Percentiles rank a stretch among this genome's conserved stretches.
Evolutionary conservation across 2,797 vertebrate genomes (phyloP).

Genomic region (Morelia viridis): DNA sequence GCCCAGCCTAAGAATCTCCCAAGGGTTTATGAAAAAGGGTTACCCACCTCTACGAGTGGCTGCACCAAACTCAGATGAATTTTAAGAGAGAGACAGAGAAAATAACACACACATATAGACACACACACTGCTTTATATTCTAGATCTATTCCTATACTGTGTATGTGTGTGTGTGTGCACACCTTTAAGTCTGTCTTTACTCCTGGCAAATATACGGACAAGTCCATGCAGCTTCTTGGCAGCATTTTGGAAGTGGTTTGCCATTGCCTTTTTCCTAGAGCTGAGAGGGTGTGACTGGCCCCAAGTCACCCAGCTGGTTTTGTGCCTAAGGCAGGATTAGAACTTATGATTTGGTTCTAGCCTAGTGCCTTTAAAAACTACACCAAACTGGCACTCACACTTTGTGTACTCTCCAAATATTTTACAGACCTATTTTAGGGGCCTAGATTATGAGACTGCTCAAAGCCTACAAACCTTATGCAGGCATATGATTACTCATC

Average conservation of each 20-base stretch:
- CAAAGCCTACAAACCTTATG: neutral
- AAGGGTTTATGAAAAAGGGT: neutral
- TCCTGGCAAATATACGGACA: no score
- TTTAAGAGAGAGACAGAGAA: no score
- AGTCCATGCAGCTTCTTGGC: no score
- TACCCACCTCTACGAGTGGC: neutral
- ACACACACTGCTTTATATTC: no score
- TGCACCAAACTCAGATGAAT: neutral
- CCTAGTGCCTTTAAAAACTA: neutral
- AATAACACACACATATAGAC: no score
- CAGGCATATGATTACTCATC: neutral
- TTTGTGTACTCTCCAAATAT: neutral
- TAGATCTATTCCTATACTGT: no score
- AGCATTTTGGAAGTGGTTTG: no score
- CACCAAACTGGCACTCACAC: neutral
- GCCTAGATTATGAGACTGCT: neutral
- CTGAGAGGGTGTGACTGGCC: neutral
- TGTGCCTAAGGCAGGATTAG: neutral
- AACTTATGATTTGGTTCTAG: neutral
- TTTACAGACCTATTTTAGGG: neutral
- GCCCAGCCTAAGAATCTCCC: neutral
- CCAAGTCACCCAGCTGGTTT: neutral
- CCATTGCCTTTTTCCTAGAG: neutral
- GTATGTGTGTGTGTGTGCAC: no score
- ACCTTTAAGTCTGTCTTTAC: no score